Base-by-base conservation (phyloP, 2,113 vertebrate species). In the Cheilinus undulatus region DNA sequence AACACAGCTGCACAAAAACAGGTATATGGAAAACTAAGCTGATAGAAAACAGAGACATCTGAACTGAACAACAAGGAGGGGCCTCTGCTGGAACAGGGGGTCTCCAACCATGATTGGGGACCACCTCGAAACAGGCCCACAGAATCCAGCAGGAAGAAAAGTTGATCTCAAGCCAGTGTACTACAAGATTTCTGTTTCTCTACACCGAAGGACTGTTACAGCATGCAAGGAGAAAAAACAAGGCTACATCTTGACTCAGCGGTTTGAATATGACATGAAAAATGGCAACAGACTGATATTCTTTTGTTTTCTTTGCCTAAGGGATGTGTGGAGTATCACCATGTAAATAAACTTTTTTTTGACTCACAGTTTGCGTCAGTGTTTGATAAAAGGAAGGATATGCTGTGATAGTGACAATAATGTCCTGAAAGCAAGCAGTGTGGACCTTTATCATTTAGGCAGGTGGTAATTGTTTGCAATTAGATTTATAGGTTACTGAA, bases 31-130 rank as follows among this genome's bases (percentile, higher is more conserved):
- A 88, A 89, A 88, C 57, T 49, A 46, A 65, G 76, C 60, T 86
- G 90, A 93, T 62, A 86, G 72, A 89, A 91, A 90, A 83, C 91
- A 92, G 91, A 93, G 75, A 75, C 23, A 56, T 69, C 76, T 73
- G 58, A 84, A 76, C 45, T 43, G 63, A 87, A 85, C 71, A 80
- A 69, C 79, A 88, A 86, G 69, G 72, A 73, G 69, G 54, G 74
- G 61, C 34, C 36, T 50, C 15, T 8, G 40, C 40, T 46, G 48
- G 43, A 45, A 38, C 27, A 1, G 36, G 15, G n/a, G 56, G 12
- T 17, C 66, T 50, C 67, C 57, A 23, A 45, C 68, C 64, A 56
- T 68, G 49, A 71, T 57, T 13, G 2, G 42, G 49, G 67, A 84
- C 71, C 78, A 76, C 75, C 73, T 64, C 24, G 32, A 67, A 80